A percentile compares a stretch with the other conserved stretches of the same genome.
Conservation (phyloP, 2,797 vertebrate genomes). For the Pipistrellus kuhlii region DNA sequence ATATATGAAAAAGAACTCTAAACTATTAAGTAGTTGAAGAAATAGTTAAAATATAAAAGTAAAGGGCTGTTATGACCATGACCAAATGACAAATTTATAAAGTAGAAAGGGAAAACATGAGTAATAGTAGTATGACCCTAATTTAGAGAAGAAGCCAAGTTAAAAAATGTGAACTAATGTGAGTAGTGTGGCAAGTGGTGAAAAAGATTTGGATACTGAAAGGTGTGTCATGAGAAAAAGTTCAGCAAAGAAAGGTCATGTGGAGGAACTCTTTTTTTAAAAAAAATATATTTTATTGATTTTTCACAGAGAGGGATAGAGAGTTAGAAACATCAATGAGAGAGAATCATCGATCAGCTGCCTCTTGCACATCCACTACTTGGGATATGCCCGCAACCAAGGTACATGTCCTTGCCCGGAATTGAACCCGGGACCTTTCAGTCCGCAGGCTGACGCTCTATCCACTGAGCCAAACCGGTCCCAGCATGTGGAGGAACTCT, state of each 20-base stretch:
- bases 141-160: not conserved
- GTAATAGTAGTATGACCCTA: not conserved
- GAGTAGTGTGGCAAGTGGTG: not conserved
- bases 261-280: not conserved
- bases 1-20: constrained; percentile 37
- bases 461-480: too few species aligned
- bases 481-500: not conserved
- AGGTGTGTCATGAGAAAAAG: not conserved
- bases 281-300: too few species aligned
- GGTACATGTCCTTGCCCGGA: too few species aligned
- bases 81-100: constrained; percentile 7
- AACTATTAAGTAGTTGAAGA: not conserved
- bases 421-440: too few species aligned
- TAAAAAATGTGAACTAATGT: constrained; percentile 43
- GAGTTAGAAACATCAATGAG: too few species aligned
- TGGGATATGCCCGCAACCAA: too few species aligned
- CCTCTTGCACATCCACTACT: too few species aligned
- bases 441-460: too few species aligned
- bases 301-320: too few species aligned
- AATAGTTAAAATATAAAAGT: not conserved
- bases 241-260: constrained; percentile 10
- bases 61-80: not conserved
- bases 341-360: too few species aligned
- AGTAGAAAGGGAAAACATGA: constrained; percentile 15
- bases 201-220: constrained; percentile 51